phyloP scores from a whole-genome alignment of 1,140 invertebrate species.

The Drosophila nigrodunni region DNA sequence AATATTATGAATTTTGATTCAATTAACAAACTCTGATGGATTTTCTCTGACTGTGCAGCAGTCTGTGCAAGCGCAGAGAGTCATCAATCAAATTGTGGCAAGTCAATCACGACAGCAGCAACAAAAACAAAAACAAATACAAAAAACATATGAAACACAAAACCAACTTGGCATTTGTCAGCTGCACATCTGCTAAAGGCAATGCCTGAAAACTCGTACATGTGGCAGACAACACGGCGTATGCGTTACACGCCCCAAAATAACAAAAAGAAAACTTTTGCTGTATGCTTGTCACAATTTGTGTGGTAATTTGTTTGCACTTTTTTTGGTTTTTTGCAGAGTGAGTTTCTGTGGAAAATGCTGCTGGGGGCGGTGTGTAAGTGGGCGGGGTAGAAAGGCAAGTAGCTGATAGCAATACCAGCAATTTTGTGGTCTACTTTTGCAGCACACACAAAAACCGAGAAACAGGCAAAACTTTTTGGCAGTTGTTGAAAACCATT shows the following conservation, averaged over 20 bases:
- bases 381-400: neutral
- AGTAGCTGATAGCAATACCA: constrained; percentile 32
- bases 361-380: neutral
- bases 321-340: constrained; percentile 12
- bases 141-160: constrained; percentile 13
- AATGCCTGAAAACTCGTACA: constrained; percentile 15
- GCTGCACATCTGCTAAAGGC: constrained; percentile 29
- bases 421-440: constrained; percentile 61
- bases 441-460: constrained; percentile 31
- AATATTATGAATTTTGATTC: constrained; percentile 19
- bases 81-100: constrained; percentile 46
- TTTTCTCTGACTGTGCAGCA: constrained; percentile 2
- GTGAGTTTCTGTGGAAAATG: neutral
- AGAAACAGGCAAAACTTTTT: constrained; percentile 37
- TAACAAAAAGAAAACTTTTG: constrained; percentile 21
- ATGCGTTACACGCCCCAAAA: constrained; percentile 19
- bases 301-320: constrained; percentile 52
- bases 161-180: constrained; percentile 24
- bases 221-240: constrained; percentile 38
- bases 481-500: constrained; percentile 34
- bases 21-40: constrained; percentile 13
- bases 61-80: neutral
- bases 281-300: constrained; percentile 46
- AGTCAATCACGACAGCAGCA: constrained; percentile 33
- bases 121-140: constrained; percentile 11